Percentiles rank a stretch among this genome's conserved stretches.
phyloP scores from a whole-genome alignment of 2,888 invertebrate species.

The Synergus umbraculus region DNA sequence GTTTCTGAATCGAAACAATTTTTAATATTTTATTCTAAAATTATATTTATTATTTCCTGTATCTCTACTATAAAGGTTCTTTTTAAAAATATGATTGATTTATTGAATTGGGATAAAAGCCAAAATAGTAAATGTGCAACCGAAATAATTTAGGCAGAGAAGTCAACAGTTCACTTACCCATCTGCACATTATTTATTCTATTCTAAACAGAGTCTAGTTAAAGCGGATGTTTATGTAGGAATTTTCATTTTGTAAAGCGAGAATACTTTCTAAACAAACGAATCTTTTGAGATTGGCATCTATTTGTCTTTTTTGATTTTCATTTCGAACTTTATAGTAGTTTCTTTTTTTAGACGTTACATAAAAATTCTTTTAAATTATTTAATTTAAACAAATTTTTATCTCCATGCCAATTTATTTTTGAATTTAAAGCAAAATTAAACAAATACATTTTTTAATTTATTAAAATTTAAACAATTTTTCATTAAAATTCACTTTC shows the following conservation, averaged over 20 bases:
- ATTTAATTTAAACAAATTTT: too few species aligned
- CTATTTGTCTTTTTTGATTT: background rate
- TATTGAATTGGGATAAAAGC: constrained; percentile 1
- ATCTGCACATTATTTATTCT: background rate
- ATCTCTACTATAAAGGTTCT: background rate
- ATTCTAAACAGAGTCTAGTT: background rate
- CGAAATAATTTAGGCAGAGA: background rate
- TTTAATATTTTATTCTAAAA: too few species aligned
- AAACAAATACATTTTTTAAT: too few species aligned
- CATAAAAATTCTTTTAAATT: too few species aligned
- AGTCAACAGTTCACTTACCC: constrained; percentile 1
- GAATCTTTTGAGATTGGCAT: background rate
- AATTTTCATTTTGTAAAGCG: background rate
- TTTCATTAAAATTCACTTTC: background rate
- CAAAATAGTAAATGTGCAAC: constrained; percentile 1
- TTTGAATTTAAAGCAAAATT: too few species aligned
- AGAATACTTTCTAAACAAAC: constrained; percentile 7
- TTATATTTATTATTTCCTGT: background rate
- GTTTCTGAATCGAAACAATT: too few species aligned
- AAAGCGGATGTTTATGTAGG: background rate
- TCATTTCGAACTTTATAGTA: background rate
- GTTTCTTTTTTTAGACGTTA: too few species aligned
- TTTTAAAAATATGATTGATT: background rate
- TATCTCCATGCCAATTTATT: too few species aligned
- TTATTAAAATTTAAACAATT: too few species aligned